Evolutionary conservation across 2,888 invertebrate genomes (phyloP), one percentile per base, ranked within the genome.

Genomic region (Sphaerophoria rueppellii): DNA sequence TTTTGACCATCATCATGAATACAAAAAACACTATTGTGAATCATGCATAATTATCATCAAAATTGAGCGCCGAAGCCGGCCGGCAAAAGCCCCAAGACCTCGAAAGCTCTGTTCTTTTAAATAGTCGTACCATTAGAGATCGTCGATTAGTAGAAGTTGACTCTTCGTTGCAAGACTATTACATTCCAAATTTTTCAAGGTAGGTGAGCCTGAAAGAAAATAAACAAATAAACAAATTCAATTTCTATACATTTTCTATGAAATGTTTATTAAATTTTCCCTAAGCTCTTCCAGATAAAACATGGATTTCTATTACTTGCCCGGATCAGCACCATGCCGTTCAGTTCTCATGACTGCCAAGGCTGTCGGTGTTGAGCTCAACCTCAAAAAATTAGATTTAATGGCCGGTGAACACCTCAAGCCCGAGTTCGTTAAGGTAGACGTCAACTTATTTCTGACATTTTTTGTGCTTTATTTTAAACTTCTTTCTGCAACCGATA

Each of bases 371-470:
- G 92, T 96, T 60, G 93, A 95, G 4, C 89, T 96, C 60, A 95
- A 96, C 89, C 91, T 94, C 77, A 95, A 95, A 89, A 57, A 90
- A 4, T 89, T 93, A n/a, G 92, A 95, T 89, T 89, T 95, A 60
- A 93, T 93, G 92, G 92, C 92, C 63, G 94, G 94, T 0, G 95
- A 95, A 88, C 95, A 96, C 46, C 88, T 95, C 79, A 95, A 93
- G 76, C 95, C 95, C 0, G 95, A 95, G 89, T 96, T 93, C 88
- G 0, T 95, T 54, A 95, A 95, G 93, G 95, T 95, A 83, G 78
- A 7, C 35, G 4, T 43, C 40, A n/a, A 12, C 7, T 35, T 24
- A 40, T 40, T 7, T 60, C 5, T 4, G 0, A 14, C 32, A 16
- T 16, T 3, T 4, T 9, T 16, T 7, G 16, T 12, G 34, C 12